Percentiles rank a stretch among this genome's conserved stretches.
These are phyloP conservation scores for Tetragnatha montana DNA, from an alignment of 2,888 invertebrate species.

Conservation along the genomic window DNA sequence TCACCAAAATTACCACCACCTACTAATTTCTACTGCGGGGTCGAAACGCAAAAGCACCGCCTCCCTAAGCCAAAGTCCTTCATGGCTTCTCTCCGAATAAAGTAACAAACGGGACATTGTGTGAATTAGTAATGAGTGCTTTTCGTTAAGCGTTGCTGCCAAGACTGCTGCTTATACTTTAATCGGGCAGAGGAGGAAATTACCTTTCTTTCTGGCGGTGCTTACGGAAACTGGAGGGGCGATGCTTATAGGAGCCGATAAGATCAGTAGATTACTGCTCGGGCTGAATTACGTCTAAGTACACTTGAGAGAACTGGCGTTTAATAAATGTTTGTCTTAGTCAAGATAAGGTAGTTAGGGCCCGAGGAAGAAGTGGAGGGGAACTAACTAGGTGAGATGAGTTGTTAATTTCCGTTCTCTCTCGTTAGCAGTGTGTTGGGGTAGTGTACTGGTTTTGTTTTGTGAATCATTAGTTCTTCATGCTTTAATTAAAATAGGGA, in stretches of 20 bases:
- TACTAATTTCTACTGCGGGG: too few species aligned
- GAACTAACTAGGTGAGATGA: too few species aligned
- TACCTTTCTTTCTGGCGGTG: neutral
- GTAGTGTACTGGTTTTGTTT: too few species aligned
- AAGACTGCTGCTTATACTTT: slow-evolving; percentile 5
- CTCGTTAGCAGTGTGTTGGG: too few species aligned
- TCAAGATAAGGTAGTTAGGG: neutral
- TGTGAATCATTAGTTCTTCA: too few species aligned
- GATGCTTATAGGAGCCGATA: neutral
- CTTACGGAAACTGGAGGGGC: neutral
- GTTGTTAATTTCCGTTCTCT: too few species aligned
- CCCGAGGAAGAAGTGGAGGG: too few species aligned
- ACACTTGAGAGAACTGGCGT: neutral
- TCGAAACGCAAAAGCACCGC: too few species aligned
- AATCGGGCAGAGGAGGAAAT: slow-evolving; percentile 19
- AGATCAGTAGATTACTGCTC: neutral
- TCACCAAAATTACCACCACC: too few species aligned
- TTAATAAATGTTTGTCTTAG: neutral
- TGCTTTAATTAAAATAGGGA: too few species aligned
- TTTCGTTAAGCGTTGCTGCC: slow-evolving; percentile 31
- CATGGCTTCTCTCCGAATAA: slow-evolving; percentile 8
- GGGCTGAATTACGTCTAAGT: neutral
- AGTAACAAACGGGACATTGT: slow-evolving; percentile 26
- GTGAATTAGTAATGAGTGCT: slow-evolving; percentile 47
- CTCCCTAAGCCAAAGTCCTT: neutral